Evolutionary conservation across 2,797 vertebrate genomes (phyloP), one percentile per base, ranked within the genome.

Genomic region (Cichlasoma orientale): DNA sequence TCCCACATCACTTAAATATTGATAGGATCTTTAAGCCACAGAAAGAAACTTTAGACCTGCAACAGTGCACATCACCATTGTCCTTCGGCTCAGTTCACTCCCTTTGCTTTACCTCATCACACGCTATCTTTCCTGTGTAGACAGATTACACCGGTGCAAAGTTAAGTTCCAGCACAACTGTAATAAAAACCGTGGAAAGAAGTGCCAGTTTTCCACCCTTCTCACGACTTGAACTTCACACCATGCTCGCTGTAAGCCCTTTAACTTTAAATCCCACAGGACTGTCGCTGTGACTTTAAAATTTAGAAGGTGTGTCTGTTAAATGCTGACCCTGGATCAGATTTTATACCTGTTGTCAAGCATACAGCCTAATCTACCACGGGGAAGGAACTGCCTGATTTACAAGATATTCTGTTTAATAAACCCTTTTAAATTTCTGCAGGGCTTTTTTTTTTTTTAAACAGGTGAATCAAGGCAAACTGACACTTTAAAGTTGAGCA

Each of bases 1-100:
- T 68, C 36, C 89, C 74, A n/a, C 86, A 76, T 86, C 86, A 79
- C 82, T 89, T 82, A 16, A 90, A 87, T 88, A 93, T 92, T 91
- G 29, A 92, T 88, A 19, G 5, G 14, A 33, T 83, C 14, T 75
- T 73, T 55, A 21, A 74, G 25, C 44, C 66, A 33, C 27, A 5
- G 16, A 25, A 70, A 74, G 83, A 84, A 88, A 86, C 72, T 21
- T 27, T 72, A 90, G 23, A 78, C 83, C 70, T 69, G 53, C 50
- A 83, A 82, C 69, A 44, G 55, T 4, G 44, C 71, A 75, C 74
- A 71, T 33, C 16, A 16, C 38, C 27, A 52, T 61, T 68, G 79
- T 38, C 58, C 47, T 78, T 79, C 14, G 14, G 52, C 25, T 85
- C 52, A 0, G 23, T 27, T 47, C 38, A 16, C 16, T 52, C 41